A percentile compares a stretch with the other conserved stretches of the same genome.
These are phyloP conservation scores for Lycia hirtaria DNA, from an alignment of 2,888 invertebrate genomes.

Conservation along the genomic window DNA sequence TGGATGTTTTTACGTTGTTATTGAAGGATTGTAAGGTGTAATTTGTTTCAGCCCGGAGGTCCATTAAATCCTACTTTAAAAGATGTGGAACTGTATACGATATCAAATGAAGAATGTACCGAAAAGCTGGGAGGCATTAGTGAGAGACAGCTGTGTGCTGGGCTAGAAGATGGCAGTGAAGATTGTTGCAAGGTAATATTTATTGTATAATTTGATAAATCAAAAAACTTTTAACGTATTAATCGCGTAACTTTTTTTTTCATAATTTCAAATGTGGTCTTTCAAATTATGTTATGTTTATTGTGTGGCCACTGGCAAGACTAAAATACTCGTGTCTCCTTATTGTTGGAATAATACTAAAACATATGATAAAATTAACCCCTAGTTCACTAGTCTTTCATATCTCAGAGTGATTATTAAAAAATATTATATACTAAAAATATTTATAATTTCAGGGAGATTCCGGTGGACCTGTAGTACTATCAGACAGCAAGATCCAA, in stretches of 20 bases:
- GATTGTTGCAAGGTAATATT: conserved; percentile 10
- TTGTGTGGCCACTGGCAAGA: no score
- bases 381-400: no score
- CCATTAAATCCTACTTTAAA: conserved; percentile 11
- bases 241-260: no score
- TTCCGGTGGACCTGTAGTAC: conserved; percentile 13
- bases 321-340: no score
- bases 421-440: neutral
- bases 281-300: no score
- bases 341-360: no score
- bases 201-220: no score
- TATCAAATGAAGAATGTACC: conserved; percentile 15
- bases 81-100: neutral
- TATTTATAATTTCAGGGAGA: conserved; percentile 8
- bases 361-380: no score
- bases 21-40: no score
- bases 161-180: conserved; percentile 10
- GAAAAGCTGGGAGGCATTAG: conserved; percentile 2
- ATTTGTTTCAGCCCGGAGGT: conserved; percentile 10
- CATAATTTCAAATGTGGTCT: neutral
- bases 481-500: conserved; percentile 4
- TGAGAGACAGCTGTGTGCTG: conserved; percentile 14
- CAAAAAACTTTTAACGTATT: no score
- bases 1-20: no score
- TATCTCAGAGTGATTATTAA: no score